Evolutionary conservation across 1,140 invertebrate species (phyloP).

Genomic region (Brevipalpus yothersi): DNA sequence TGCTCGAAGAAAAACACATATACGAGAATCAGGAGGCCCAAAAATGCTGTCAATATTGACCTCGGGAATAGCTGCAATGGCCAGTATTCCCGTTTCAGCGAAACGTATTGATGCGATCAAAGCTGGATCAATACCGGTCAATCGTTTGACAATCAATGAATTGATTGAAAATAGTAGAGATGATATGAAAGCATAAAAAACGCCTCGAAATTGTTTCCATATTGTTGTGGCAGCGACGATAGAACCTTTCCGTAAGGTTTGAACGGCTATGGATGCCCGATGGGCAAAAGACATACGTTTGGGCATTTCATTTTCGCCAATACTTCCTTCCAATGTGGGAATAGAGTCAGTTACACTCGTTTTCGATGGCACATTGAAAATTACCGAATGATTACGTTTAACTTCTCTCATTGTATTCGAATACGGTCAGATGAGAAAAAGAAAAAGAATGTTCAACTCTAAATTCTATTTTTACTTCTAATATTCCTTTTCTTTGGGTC

Average conservation of each 20-base stretch:
- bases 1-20: conserved; percentile 12
- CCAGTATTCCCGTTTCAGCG: conserved; percentile 45
- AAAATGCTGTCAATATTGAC: conserved; percentile 47
- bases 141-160: conserved; percentile 57
- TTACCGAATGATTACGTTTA: too few relatives aligned
- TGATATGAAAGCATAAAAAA: conserved; percentile 21
- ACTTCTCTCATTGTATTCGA: too few relatives aligned
- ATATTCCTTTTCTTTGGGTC: too few relatives aligned
- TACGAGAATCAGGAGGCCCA: conserved; percentile 35
- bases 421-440: too few relatives aligned
- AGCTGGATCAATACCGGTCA: conserved; percentile 46
- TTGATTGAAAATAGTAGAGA: conserved; percentile 65
- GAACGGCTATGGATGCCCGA: background rate
- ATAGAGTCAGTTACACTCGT: too few relatives aligned
- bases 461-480: too few relatives aligned
- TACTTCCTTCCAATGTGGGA: too few relatives aligned
- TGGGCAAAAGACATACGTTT: background rate
- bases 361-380: too few relatives aligned
- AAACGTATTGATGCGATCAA: conserved; percentile 55
- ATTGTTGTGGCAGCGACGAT: background rate
- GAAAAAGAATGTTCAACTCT: too few relatives aligned
- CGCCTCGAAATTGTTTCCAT: background rate
- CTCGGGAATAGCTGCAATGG: conserved; percentile 47
- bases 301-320: too few relatives aligned
- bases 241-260: background rate